Conservation (phyloP, 2,113 vertebrate species). For the Catagonus wagneri region DNA sequence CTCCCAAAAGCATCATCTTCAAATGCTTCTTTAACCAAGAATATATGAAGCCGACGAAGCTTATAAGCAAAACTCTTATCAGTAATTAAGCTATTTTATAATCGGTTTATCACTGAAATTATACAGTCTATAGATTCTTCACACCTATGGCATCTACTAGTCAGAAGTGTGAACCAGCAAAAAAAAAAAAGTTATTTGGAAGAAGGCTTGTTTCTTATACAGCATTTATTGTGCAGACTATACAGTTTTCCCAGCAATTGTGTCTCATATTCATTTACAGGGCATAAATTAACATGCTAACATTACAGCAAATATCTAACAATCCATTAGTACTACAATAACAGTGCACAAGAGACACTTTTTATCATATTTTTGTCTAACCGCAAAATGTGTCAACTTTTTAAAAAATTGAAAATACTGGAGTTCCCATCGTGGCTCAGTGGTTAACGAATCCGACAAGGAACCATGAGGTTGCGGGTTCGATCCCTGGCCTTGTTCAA, state of each 20-base stretch:
- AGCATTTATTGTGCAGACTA: conserved; percentile 63
- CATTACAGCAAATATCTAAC: conserved; percentile 57
- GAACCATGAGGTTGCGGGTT: too few species aligned
- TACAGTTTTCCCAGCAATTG: conserved; percentile 49
- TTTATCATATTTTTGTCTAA: conserved; percentile 31
- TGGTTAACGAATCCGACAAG: too few species aligned
- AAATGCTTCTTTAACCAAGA: conserved; percentile 59
- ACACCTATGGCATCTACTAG: neutral
- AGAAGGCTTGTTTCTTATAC: conserved; percentile 53
- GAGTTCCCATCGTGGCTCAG: too few species aligned
- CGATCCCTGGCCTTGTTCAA: too few species aligned
- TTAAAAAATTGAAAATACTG: conserved; percentile 10
- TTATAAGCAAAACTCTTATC: conserved; percentile 52
- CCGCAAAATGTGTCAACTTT: conserved; percentile 56
- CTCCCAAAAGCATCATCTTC: conserved; percentile 4
- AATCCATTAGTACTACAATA: conserved; percentile 49
- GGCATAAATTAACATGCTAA: conserved; percentile 75
- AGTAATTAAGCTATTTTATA: conserved; percentile 70
- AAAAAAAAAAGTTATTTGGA: conserved; percentile 64
- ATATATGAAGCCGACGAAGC: neutral
- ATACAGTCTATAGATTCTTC: conserved; percentile 57
- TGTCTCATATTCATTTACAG: conserved; percentile 72
- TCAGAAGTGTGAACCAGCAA: conserved; percentile 67
- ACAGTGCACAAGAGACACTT: conserved; percentile 35
- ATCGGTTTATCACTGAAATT: conserved; percentile 59